Evolutionary conservation across 2,888 invertebrate species (phyloP).

Genomic region (Synanthedon formicaeformis): DNA sequence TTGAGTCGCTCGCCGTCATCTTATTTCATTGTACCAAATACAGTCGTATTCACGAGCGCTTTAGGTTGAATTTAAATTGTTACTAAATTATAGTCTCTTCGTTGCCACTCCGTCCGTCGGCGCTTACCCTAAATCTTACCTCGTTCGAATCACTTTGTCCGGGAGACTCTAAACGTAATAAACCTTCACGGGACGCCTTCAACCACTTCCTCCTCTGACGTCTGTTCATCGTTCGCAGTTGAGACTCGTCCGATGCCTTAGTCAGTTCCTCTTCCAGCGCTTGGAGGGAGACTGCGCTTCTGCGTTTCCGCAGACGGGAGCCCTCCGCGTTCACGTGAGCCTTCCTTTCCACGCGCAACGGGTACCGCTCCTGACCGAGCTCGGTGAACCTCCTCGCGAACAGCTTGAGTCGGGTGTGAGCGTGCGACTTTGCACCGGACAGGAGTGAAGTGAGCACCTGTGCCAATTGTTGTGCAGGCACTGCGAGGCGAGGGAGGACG

Average conservation of each 20-base stretch:
- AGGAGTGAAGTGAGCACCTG: slow-evolving; percentile 62
- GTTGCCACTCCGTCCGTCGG: too few relatives aligned
- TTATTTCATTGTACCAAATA: too few relatives aligned
- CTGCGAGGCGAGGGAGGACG: slow-evolving; percentile 75
- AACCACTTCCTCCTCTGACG: too few relatives aligned
- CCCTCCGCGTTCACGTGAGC: slow-evolving; percentile 26
- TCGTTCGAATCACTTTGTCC: too few relatives aligned
- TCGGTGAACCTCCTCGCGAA: slow-evolving; percentile 65
- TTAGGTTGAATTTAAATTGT: too few relatives aligned
- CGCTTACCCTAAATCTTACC: too few relatives aligned
- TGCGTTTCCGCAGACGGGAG: slow-evolving; percentile 37
- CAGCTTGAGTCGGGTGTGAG: slow-evolving; percentile 69
- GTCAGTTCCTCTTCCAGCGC: slow-evolving; percentile 63
- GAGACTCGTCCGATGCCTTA: slow-evolving; percentile 43
- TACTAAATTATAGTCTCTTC: too few relatives aligned
- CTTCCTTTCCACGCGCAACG: slow-evolving; percentile 64
- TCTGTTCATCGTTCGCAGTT: slow-evolving; percentile 33
- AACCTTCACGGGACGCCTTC: too few relatives aligned
- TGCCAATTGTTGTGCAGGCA: slow-evolving; percentile 72
- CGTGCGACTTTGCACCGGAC: slow-evolving; percentile 56
- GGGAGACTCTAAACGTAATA: too few relatives aligned
- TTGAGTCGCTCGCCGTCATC: too few relatives aligned
- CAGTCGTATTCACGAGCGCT: too few relatives aligned
- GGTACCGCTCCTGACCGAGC: slow-evolving; percentile 74
- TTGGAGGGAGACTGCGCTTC: slow-evolving; percentile 38